Percentiles rank a stretch among this genome's conserved stretches.
phyloP scores from a whole-genome alignment of 2,888 invertebrate species.

The Troides helena region DNA sequence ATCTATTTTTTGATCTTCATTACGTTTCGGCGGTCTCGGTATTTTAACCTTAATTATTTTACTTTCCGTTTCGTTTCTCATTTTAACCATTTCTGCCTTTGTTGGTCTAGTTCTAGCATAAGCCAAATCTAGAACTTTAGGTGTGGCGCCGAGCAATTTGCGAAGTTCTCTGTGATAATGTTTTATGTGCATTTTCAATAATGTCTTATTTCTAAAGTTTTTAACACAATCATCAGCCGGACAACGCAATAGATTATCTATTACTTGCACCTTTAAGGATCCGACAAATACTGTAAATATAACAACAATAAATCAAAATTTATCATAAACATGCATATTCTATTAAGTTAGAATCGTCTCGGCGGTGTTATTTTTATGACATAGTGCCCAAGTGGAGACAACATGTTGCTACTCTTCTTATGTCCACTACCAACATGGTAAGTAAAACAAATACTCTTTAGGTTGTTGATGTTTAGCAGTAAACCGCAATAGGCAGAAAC shows the following conservation, averaged over 20 bases:
- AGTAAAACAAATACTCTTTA: no score
- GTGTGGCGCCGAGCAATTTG: constrained; percentile 87
- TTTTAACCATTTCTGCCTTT: constrained; percentile 37
- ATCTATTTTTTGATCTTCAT: constrained; percentile 47
- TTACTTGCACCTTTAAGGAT: constrained; percentile 83
- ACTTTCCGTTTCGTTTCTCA: constrained; percentile 41
- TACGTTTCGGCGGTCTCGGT: constrained; percentile 53
- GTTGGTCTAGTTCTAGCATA: constrained; percentile 84
- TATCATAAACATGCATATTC: not conserved
- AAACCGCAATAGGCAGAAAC: no score
- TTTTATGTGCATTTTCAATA: constrained; percentile 95
- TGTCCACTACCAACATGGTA: no score
- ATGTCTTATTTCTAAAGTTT: constrained; percentile 93
- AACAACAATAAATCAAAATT: not conserved
- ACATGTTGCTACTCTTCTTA: no score
- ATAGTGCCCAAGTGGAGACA: no score
- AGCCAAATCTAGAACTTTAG: constrained; percentile 92
- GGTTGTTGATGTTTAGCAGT: no score
- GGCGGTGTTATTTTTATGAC: no score
- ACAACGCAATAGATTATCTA: constrained; percentile 85
- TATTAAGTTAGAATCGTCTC: not conserved
- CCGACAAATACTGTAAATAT: constrained; percentile 75
- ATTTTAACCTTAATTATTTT: constrained; percentile 62
- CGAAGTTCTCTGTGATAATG: constrained; percentile 93
- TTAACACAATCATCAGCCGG: constrained; percentile 92